Evolutionary conservation across 2,888 invertebrate species (phyloP).

Genomic region (Amiota minor): DNA sequence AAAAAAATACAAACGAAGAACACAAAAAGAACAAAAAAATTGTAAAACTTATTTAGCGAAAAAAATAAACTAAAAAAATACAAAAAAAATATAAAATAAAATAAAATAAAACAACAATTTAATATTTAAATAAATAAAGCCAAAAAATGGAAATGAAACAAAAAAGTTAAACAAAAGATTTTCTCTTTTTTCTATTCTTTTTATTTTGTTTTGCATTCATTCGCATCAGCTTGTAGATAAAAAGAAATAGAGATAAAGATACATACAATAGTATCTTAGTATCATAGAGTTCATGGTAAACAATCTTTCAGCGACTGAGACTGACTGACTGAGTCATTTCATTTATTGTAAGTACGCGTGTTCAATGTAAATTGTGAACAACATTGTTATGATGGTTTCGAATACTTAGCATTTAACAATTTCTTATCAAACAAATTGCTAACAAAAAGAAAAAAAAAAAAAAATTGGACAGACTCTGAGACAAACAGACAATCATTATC

Average conservation of each 20-base stretch:
- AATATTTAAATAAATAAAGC: conserved; percentile 23
- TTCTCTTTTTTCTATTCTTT: background rate
- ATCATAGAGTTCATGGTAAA: too few relatives aligned
- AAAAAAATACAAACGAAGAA: conserved; percentile 41
- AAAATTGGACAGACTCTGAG: background rate
- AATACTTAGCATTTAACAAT: too few relatives aligned
- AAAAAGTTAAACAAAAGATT: conserved; percentile 3
- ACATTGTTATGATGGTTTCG: too few relatives aligned
- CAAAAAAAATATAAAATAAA: conserved; percentile 25
- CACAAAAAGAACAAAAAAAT: conserved; percentile 38
- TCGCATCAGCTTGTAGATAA: too few relatives aligned
- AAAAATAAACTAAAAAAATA: conserved; percentile 31
- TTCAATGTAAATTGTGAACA: too few relatives aligned
- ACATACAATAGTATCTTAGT: too few relatives aligned
- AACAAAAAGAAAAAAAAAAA: too few relatives aligned
- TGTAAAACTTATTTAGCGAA: conserved; percentile 24
- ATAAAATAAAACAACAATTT: conserved; percentile 35
- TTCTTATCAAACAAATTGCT: too few relatives aligned
- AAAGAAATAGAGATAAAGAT: too few relatives aligned
- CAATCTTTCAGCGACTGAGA: too few relatives aligned
- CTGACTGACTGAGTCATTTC: too few relatives aligned
- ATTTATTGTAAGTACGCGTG: too few relatives aligned
- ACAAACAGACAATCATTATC: conserved; percentile 6
- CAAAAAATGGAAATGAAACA: conserved; percentile 15
- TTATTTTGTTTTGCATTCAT: background rate